Base-by-base conservation (phyloP, 30 jellyfish, hydroid and myxozoan genomes). In the Hydractinia echinata region DNA sequence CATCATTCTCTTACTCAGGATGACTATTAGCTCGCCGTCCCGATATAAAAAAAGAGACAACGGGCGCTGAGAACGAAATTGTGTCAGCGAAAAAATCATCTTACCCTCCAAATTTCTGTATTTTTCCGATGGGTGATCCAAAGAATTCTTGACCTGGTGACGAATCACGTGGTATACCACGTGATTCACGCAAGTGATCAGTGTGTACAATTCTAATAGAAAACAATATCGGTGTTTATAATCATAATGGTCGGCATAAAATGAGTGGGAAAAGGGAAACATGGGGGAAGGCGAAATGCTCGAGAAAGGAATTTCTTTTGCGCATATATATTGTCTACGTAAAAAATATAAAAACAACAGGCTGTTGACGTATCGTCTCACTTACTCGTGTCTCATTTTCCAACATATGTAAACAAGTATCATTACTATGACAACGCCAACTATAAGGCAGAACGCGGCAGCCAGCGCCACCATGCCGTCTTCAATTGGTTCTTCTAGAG, bases 401-500 rank as follows among this genome's bases (percentile, higher is more conserved):
- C 90, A 92, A 16, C 79, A 82, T 14, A 86, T 84, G 61, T 67
- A 74, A 54, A 68, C 81, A 7, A 84, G 64, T 61, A 87, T 79
- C 14, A 86, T 50, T 9, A 86, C 10, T 13, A 92, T 71, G 10
- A 84, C 81, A 30, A 84, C 10, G 4, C 83, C 53, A 20, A 85
- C 72, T 52, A 78, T 39, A 8, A 77, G 83, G 55, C 74, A 79
- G 62, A 84, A 92, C 50, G 98, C 89, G 1, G 87, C 81, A 8
- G 98, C 95, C 39, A 92, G 85, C 52, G 95, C 98, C 64, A 92
- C 82, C 78, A 92, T 83, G 13, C 96, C 98, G 74, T 86, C 96
- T 30, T 51, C 81, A 15, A 50, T 30, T 8, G 86, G 77, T 54
- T 77, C 85, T 52, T n/a, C 5, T 55, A 77, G 80, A 3, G 76